Evolutionary conservation across 2,113 vertebrate species (phyloP), one percentile per base, ranked within the genome.

Genomic region (Rhabdomys dilectus): DNA sequence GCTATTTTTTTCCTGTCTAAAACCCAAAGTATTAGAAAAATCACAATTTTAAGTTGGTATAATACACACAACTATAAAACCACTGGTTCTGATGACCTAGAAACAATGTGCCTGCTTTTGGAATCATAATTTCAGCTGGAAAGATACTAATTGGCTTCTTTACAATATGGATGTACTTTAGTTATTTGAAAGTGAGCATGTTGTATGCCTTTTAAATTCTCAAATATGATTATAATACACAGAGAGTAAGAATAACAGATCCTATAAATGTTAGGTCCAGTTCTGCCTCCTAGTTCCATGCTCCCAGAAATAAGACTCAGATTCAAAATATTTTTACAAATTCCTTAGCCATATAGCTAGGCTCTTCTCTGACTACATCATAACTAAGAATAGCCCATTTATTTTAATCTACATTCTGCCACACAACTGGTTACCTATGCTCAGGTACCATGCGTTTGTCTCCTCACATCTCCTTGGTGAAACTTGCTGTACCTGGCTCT

Each of bases 1-100:
- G 60, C 36, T 84, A 42, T 36, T 91, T 91, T 91, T 88, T 90
- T 94, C 70, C 26, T 78, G 39, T 36, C 85, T 81, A 75, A 87
- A 94, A 56, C 21, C 31, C 21, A 81, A 94, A 95, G 80, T 17
- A 78, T 34, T 88, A 7, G 68, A 73, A 90, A 90, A 96, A 66
- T 78, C 29, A 39, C 82, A 92, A 68, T 60, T 91, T 16, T 21
- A 56, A 24, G 1, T 51, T 17, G n/a, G 9, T 75, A 39, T 75
- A 75, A 42, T 75, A 42, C n/a, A 39, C 4, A n/a, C 21, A 42
- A 11, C 21, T 88, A 60, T 34, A 92, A 60, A 34, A 13, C 48
- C 58, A 86, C 42, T 7, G n/a, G 62, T 87, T 90, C 39, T 45
- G 53, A 81, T 56, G 22, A 88, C 42, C 10, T 53, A 75, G 73